These are phyloP conservation scores for Agrenia bidenticulata DNA, from an alignment of 2,888 invertebrate genomes.

Conservation along the genomic window DNA sequence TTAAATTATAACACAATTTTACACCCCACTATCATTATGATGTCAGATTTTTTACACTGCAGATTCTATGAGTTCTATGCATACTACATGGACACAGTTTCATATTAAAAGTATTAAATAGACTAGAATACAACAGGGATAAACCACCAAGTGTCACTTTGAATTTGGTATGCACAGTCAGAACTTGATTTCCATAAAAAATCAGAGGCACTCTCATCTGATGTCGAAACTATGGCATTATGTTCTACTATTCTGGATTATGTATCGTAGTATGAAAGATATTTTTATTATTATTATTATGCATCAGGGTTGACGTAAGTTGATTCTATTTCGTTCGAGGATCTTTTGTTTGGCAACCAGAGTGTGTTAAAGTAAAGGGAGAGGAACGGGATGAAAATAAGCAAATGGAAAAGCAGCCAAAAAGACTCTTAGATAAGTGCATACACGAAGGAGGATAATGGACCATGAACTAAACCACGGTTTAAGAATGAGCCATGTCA, in stretches of 20 bases:
- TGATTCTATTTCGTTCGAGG: constrained; percentile 14
- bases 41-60: no score
- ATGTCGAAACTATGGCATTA: constrained; percentile 8
- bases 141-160: constrained; percentile 8
- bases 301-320: constrained; percentile 17
- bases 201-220: neutral
- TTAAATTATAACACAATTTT: no score
- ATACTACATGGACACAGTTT: no score
- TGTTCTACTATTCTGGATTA: neutral
- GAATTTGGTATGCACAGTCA: constrained; percentile 8
- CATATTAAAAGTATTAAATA: neutral
- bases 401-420: constrained; percentile 6
- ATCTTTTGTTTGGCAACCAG: constrained; percentile 8
- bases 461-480: constrained; percentile 22
- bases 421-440: neutral
- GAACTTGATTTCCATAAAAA: constrained; percentile 8
- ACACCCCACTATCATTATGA: no score
- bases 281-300: constrained; percentile 2
- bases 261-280: neutral
- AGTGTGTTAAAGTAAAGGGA: constrained; percentile 8
- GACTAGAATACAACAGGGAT: constrained; percentile 1
- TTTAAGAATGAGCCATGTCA: constrained; percentile 10
- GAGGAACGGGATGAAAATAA: constrained; percentile 1
- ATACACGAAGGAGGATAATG: constrained; percentile 26
- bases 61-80: no score